phyloP scores from a whole-genome alignment of 2,888 invertebrate species.

The Drosophila atripex region DNA sequence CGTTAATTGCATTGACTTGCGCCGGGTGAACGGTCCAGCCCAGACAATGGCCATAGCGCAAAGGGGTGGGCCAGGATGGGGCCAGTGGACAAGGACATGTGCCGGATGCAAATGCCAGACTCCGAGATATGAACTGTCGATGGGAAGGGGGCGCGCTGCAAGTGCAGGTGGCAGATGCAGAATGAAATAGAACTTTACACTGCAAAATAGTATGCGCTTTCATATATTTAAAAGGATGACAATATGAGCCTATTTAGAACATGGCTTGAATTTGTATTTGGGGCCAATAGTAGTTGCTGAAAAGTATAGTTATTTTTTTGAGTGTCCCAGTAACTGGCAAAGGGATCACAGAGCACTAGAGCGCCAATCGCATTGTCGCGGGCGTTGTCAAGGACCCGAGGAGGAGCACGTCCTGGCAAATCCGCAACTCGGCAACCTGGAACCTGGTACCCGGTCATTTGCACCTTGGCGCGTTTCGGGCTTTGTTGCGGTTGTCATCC shows the following conservation, averaged over 20 bases:
- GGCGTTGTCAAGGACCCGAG: slow-evolving; percentile 23
- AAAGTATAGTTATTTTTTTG: background rate
- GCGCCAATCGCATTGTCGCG: slow-evolving; percentile 37
- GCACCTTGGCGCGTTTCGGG: slow-evolving; percentile 73
- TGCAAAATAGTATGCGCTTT: background rate
- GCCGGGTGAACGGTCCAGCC: slow-evolving; percentile 47
- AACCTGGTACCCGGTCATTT: slow-evolving; percentile 64
- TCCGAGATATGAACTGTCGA: slow-evolving; percentile 69
- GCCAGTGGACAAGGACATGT: slow-evolving; percentile 46
- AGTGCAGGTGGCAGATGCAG: slow-evolving; percentile 45
- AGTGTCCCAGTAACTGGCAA: slow-evolving; percentile 14
- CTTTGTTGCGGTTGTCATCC: slow-evolving; percentile 66
- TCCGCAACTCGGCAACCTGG: slow-evolving; percentile 15
- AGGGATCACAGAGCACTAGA: slow-evolving; percentile 16
- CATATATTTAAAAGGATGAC: background rate
- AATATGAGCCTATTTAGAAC: background rate
- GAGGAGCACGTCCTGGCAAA: slow-evolving; percentile 31
- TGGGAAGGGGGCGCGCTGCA: slow-evolving; percentile 18
- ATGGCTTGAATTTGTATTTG: background rate
- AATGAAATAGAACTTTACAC: slow-evolving; percentile 14
- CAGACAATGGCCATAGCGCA: slow-evolving; percentile 50
- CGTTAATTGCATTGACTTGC: slow-evolving; percentile 77
- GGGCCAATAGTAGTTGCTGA: background rate
- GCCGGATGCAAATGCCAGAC: slow-evolving; percentile 68
- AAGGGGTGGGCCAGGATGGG: background rate